These are phyloP conservation scores for Pseudorectes ferrugineus DNA, from an alignment of 2,113 vertebrate genomes.

Conservation along the genomic window DNA sequence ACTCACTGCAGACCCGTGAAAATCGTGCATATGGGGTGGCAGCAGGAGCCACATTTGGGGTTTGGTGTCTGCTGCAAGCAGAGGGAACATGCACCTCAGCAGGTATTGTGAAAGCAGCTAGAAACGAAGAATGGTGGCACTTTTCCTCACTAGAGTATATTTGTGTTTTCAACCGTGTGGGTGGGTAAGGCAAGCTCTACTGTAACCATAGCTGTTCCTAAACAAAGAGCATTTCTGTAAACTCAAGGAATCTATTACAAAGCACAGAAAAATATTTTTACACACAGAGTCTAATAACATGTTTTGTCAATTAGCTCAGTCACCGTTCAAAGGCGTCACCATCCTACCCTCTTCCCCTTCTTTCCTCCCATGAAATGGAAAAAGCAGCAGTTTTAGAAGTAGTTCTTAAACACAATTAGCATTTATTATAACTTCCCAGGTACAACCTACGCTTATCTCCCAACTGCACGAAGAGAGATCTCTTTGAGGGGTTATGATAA, in stretches of 20 bases:
- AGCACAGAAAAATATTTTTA: background rate
- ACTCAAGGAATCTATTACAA: slow-evolving; percentile 12
- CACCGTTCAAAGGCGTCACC: slow-evolving; percentile 31
- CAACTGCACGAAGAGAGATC: slow-evolving; percentile 54
- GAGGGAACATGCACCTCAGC: background rate
- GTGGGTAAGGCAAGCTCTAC: background rate
- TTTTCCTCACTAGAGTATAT: background rate
- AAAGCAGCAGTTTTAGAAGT: slow-evolving; percentile 58
- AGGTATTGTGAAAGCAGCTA: background rate
- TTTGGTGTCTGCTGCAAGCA: background rate
- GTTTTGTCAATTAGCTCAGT: slow-evolving; percentile 64
- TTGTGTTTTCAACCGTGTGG: background rate
- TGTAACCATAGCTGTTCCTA: background rate
- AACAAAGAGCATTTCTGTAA: slow-evolving; percentile 17
- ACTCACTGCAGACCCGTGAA: background rate
- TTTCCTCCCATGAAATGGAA: slow-evolving; percentile 38
- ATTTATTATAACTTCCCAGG: slow-evolving; percentile 69
- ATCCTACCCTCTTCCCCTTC: slow-evolving; percentile 45
- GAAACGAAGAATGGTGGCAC: accelerated
- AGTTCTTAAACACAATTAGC: slow-evolving; percentile 57
- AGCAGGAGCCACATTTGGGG: background rate
- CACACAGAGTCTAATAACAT: slow-evolving; percentile 19
- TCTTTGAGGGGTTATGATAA: slow-evolving; percentile 67
- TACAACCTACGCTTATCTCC: slow-evolving; percentile 69
- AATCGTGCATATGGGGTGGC: background rate